These are phyloP conservation scores for Morus bassanus DNA, from an alignment of 2,797 vertebrate species.

Conservation along the genomic window DNA sequence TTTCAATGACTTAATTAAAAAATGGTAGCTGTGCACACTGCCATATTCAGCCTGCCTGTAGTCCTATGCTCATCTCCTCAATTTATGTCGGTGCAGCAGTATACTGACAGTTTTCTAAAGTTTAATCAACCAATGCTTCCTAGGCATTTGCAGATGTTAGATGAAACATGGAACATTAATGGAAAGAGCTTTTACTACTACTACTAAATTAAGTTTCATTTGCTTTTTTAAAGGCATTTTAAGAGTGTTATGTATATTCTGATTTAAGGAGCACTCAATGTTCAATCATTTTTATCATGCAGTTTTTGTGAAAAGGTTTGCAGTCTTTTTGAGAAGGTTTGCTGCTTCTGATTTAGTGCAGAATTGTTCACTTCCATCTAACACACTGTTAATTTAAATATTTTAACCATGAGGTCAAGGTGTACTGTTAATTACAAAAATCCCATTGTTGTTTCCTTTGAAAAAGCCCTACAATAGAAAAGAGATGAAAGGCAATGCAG, in stretches of 20 bases:
- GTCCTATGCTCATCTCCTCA: not conserved
- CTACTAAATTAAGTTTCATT: slow-evolving; percentile 22
- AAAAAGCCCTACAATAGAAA: not conserved
- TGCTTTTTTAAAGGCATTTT: not conserved
- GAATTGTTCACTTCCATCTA: not conserved
- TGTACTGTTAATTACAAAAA: slow-evolving; percentile 40
- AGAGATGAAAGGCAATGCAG: slow-evolving; percentile 23
- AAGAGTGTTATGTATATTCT: not conserved
- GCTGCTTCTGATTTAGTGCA: not conserved
- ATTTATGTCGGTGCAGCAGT: not conserved
- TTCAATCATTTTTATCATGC: not conserved
- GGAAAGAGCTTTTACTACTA: not conserved
- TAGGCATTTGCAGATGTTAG: not conserved
- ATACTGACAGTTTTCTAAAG: not conserved
- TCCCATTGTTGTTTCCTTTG: not conserved
- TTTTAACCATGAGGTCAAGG: slow-evolving; percentile 27
- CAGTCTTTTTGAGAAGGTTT: not conserved
- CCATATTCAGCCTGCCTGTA: not conserved
- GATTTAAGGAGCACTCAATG: not conserved
- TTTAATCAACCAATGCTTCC: not conserved
- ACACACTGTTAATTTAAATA: slow-evolving; percentile 25
- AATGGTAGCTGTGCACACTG: not conserved
- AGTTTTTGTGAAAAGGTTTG: not conserved
- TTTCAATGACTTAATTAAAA: not conserved
- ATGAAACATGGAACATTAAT: not conserved